Percentiles rank a stretch among this genome's conserved stretches.
Evolutionary conservation across 2,888 invertebrate species (phyloP).

Genomic region (Plagodis dolabraria): DNA sequence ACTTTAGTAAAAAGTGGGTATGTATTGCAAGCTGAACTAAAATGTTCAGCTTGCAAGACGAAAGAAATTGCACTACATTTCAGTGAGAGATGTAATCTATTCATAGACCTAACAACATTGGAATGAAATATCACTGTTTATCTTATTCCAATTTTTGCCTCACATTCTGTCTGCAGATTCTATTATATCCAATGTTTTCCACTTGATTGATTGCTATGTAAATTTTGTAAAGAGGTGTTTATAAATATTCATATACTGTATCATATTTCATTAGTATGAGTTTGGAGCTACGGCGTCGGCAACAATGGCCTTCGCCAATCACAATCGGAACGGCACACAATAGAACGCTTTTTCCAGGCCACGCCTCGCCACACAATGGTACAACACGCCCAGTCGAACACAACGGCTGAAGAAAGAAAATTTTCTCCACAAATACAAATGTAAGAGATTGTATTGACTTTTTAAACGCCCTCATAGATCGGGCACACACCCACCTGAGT

Average conservation of each 20-base stretch:
- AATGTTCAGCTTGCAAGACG: too few species aligned
- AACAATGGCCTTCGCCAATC: conserved; percentile 77
- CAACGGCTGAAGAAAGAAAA: conserved; percentile 76
- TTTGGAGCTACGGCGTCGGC: conserved; percentile 33
- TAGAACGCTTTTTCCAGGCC: conserved; percentile 75
- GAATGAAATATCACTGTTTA: conserved; percentile 22
- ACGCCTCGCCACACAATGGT: conserved; percentile 75
- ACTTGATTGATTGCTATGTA: conserved; percentile 17
- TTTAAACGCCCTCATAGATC: conserved; percentile 83
- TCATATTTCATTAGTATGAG: conserved; percentile 39
- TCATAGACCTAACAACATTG: conserved; percentile 1
- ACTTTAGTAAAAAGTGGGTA: too few species aligned
- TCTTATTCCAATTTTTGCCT: conserved; percentile 8
- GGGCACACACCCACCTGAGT: conserved; percentile 77
- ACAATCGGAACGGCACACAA: conserved; percentile 69
- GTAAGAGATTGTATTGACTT: conserved; percentile 82
- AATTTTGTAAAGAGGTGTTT: conserved; percentile 11
- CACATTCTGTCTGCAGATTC: conserved; percentile 3
- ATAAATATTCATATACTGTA: conserved; percentile 35
- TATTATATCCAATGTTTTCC: neutral
- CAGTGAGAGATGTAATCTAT: too few species aligned
- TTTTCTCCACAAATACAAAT: conserved; percentile 78
- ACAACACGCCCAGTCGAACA: conserved; percentile 75
- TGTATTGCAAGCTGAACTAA: too few species aligned
- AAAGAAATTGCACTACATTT: too few species aligned